Conservation (phyloP, 35 echinoderm and acorn worm genomes). For the Eucidaris tribuloides region DNA sequence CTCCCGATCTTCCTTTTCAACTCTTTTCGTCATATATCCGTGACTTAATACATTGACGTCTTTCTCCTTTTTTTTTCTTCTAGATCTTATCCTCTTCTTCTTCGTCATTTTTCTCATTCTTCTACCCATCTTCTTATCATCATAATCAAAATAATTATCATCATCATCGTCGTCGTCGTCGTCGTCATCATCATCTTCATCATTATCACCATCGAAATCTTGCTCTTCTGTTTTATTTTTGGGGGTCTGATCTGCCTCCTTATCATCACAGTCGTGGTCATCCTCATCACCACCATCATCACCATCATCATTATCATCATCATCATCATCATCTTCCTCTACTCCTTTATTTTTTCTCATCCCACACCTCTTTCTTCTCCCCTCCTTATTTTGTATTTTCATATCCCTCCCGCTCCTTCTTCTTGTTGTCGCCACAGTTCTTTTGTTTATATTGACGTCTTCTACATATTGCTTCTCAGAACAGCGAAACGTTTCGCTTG, state of each 20-base stretch:
- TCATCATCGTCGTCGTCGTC: not conserved
- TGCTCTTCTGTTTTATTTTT: not conserved
- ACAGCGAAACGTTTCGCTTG: no score
- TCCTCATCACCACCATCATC: not conserved
- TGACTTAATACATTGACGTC: not conserved
- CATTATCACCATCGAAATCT: not conserved
- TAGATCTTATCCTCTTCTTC: not conserved
- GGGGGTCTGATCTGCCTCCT: not conserved
- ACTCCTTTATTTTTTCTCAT: not conserved
- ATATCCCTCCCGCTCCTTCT: not conserved
- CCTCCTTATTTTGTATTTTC: not conserved
- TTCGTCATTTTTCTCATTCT: not conserved
- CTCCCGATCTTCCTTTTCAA: not conserved
- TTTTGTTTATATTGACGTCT: no score
- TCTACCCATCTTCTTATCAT: not conserved
- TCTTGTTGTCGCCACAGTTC: no score
- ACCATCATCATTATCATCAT: not conserved
- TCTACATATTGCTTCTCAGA: no score
- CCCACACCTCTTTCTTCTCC: not conserved
- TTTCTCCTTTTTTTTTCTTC: not conserved
- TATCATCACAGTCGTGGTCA: not conserved
- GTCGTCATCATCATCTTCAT: no score
- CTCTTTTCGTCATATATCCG: not conserved
- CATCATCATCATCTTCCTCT: not conserved
- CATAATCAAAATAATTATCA: not conserved